Percentiles rank a stretch among this genome's conserved stretches.
These are phyloP conservation scores for Sialis lutaria DNA, from an alignment of 2,888 invertebrate genomes.

Conservation along the genomic window DNA sequence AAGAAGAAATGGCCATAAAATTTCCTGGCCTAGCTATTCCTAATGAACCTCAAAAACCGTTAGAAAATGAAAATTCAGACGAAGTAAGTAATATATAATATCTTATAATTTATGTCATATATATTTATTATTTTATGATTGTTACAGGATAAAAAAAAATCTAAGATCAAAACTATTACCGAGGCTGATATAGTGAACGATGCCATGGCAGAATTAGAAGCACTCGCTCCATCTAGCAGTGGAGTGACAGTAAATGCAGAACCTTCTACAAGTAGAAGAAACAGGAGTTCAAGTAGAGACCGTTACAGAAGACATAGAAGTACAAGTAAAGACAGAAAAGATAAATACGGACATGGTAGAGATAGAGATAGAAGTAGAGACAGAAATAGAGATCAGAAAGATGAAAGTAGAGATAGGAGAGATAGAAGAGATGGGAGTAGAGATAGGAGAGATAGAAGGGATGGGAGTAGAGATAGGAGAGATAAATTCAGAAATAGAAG, in stretches of 20 bases:
- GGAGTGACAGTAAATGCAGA: constrained; percentile 13
- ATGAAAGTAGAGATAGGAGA: constrained; percentile 15
- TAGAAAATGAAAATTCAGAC: constrained; percentile 25
- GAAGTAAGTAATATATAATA: constrained; percentile 12
- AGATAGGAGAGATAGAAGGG: constrained; percentile 12
- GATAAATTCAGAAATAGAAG: constrained; percentile 1
- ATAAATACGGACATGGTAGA: constrained; percentile 9
- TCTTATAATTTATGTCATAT: too few species aligned
- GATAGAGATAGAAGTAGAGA: constrained; percentile 22
- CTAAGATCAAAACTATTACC: too few species aligned
- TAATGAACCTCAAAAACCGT: constrained; percentile 41
- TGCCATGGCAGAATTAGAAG: constrained; percentile 73
- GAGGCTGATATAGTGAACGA: constrained; percentile 45
- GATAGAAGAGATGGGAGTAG: constrained; percentile 20
- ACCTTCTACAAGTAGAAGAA: constrained; percentile 15
- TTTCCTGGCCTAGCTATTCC: constrained; percentile 72
- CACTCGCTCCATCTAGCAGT: constrained; percentile 51
- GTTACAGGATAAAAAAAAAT: too few species aligned
- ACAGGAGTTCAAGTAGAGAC: constrained; percentile 9
- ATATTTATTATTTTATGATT: too few species aligned
- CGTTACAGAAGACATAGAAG: constrained; percentile 9
- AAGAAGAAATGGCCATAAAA: constrained; percentile 44
- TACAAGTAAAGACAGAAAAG: constrained; percentile 5
- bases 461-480: constrained; percentile 9
- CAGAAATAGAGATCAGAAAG: constrained; percentile 19